phyloP scores from a whole-genome alignment of 2,113 vertebrate genomes.

The Ramphastos sulfuratus region DNA sequence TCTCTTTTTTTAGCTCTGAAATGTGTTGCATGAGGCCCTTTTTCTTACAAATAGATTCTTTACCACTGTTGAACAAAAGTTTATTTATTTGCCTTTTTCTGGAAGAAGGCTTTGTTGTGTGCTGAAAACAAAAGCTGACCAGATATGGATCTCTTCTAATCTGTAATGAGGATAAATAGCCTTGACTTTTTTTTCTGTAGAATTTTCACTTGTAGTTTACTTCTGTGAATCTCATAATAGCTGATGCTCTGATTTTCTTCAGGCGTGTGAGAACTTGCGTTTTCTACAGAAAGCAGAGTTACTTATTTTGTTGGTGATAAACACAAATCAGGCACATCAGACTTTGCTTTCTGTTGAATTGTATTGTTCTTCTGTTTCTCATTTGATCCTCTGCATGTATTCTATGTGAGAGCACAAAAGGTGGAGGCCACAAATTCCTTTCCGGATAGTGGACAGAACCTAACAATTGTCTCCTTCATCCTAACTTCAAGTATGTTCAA shows the following conservation, averaged over 20 bases:
- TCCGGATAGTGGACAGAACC: neutral
- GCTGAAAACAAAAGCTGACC: slow-evolving; percentile 22
- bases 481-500: neutral
- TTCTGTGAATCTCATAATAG: neutral
- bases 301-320: neutral
- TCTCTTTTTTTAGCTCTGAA: neutral
- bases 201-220: neutral
- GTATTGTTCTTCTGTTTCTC: neutral
- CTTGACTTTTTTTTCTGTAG: neutral
- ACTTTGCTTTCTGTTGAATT: neutral
- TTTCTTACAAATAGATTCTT: slow-evolving; percentile 48
- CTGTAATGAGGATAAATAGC: neutral
- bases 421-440: neutral
- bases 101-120: slow-evolving; percentile 35
- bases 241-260: neutral
- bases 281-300: neutral
- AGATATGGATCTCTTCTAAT: slow-evolving; percentile 11
- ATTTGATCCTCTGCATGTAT: neutral
- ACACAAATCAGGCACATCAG: neutral
- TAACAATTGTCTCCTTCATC: neutral
- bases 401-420: neutral
- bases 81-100: slow-evolving; percentile 35
- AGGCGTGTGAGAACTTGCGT: neutral
- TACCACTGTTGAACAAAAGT: slow-evolving; percentile 33
- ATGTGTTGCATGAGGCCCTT: neutral